Percentiles rank a stretch among this genome's conserved stretches.
These are phyloP conservation scores for Drosophila parabipectinata DNA, from an alignment of 1,140 invertebrate genomes.

Conservation along the genomic window DNA sequence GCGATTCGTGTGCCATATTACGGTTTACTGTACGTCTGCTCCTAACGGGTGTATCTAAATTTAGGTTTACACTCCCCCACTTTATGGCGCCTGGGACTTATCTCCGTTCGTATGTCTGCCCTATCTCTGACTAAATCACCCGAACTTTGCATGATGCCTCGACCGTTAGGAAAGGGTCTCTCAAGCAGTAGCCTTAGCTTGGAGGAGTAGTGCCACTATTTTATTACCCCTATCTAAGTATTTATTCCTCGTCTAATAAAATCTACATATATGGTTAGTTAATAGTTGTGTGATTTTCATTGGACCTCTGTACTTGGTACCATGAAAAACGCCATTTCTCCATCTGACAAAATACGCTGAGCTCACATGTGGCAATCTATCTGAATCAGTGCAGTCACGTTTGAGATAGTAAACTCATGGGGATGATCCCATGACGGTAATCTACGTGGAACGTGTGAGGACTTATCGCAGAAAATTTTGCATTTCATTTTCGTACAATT, in stretches of 20 bases:
- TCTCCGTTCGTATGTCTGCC: neutral
- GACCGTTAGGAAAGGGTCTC: neutral
- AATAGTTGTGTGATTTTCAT: neutral
- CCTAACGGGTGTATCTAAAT: constrained; percentile 20
- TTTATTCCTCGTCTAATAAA: neutral
- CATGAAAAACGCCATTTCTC: constrained; percentile 4
- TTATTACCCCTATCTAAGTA: neutral
- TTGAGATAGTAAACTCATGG: constrained; percentile 11
- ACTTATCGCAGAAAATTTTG: constrained; percentile 25
- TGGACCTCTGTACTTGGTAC: neutral
- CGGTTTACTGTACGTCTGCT: constrained; percentile 1
- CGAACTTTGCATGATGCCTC: constrained; percentile 10
- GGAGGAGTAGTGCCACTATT: neutral
- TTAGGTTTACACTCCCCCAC: constrained; percentile 9
- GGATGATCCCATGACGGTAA: constrained; percentile 1
- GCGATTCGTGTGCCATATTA: constrained; percentile 23
- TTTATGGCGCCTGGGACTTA: constrained; percentile 22
- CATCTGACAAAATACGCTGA: constrained; percentile 9
- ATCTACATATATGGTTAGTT: too few relatives aligned
- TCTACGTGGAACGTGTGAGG: constrained; percentile 23
- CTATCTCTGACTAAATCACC: constrained; percentile 16
- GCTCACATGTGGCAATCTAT: constrained; percentile 34
- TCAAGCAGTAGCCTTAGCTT: neutral
- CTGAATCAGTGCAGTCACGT: constrained; percentile 37
- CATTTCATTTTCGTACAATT: constrained; percentile 7